phyloP scores from a whole-genome alignment of 2,888 invertebrate genomes.

The Pyrochroa serraticornis region DNA sequence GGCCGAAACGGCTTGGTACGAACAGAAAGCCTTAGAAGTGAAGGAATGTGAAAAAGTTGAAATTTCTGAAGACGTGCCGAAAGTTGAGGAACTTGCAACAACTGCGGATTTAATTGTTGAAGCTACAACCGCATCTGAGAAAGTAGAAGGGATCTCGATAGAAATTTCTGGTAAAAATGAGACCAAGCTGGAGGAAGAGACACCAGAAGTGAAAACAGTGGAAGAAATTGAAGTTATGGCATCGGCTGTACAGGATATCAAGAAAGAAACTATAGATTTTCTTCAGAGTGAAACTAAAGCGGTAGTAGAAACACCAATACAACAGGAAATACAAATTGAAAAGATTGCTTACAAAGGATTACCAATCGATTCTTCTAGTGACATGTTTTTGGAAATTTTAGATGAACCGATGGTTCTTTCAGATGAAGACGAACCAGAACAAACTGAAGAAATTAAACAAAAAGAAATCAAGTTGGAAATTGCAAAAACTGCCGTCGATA shows the following conservation, averaged over 20 bases:
- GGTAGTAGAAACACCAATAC: not conserved
- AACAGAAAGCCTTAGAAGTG: not conserved
- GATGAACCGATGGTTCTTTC: slow-evolving; percentile 35
- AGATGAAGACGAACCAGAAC: slow-evolving; percentile 13
- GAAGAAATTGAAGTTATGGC: not conserved
- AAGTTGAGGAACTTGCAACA: not conserved
- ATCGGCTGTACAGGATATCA: not conserved
- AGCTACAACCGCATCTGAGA: not conserved
- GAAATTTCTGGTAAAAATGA: too few species aligned
- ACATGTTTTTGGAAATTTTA: slow-evolving; percentile 16
- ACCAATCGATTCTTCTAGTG: slow-evolving; percentile 27
- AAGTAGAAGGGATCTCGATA: not conserved
- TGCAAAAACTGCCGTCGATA: slow-evolving; percentile 24
- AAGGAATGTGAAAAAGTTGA: not conserved
- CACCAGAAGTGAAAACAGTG: not conserved
- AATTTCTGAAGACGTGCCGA: not conserved
- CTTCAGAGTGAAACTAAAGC: not conserved
- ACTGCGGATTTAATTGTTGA: not conserved
- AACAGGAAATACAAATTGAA: slow-evolving; percentile 4
- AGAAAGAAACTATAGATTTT: not conserved
- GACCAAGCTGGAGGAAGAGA: slow-evolving; percentile 3
- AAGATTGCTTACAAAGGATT: slow-evolving; percentile 34
- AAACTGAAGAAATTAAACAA: not conserved
- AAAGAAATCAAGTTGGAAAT: not conserved
- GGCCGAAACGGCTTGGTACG: slow-evolving; percentile 12